Conservation (phyloP, 2,113 vertebrate species). For the Neolamprologus sp. region DNA sequence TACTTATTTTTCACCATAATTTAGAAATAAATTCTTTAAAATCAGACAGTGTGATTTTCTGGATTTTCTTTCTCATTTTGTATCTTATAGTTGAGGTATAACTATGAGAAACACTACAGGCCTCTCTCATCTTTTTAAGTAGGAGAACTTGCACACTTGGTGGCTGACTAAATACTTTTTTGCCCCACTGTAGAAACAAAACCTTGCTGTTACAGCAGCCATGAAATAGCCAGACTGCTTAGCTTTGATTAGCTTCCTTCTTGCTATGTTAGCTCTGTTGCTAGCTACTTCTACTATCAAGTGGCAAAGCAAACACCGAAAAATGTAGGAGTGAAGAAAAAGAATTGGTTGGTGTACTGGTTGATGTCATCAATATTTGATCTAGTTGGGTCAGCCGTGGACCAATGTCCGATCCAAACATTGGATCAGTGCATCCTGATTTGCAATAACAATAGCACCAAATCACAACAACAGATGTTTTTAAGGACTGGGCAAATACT, state of each 20-base stretch:
- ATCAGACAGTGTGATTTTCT: neutral
- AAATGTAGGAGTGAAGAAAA: neutral
- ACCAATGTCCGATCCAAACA: neutral
- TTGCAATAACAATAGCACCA: neutral
- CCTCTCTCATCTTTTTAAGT: neutral
- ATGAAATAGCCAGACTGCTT: neutral
- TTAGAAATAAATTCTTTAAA: neutral
- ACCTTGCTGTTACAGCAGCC: neutral
- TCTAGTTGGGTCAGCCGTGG: neutral
- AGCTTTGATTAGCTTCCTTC: neutral
- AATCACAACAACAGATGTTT: neutral
- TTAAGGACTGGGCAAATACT: neutral
- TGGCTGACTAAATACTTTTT: neutral
- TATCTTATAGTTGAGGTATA: neutral
- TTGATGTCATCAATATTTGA: neutral
- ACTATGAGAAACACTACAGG: neutral
- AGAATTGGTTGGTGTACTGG: neutral
- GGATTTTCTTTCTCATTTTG: neutral
- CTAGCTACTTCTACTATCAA: neutral
- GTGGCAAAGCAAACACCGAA: neutral
- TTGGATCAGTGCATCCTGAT: neutral
- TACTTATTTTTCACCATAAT: neutral
- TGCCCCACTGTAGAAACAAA: neutral
- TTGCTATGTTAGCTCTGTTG: neutral
- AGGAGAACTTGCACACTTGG: neutral